phyloP scores from a whole-genome alignment of 2,797 vertebrate genomes.

The Sebastes alutus region DNA sequence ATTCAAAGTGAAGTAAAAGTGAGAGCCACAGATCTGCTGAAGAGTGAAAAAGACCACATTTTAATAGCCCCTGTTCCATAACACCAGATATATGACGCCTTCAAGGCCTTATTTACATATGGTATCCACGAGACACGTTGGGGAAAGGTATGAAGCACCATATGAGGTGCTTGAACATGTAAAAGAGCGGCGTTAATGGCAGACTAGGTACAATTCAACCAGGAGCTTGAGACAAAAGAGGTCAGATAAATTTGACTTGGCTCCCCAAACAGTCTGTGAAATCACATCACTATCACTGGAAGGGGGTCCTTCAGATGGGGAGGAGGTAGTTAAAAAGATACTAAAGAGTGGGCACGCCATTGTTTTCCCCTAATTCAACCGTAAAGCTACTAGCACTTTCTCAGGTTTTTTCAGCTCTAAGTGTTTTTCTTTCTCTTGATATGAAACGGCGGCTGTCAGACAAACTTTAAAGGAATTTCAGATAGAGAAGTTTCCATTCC shows the following conservation, averaged over 20 bases:
- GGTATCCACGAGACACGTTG: conserved; percentile 66
- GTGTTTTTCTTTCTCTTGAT: neutral
- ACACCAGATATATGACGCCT: conserved; percentile 65
- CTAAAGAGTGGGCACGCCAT: conserved; percentile 70
- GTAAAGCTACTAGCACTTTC: conserved; percentile 61
- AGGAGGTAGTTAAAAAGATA: conserved; percentile 80
- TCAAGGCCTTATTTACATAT: conserved; percentile 73
- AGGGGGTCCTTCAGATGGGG: conserved; percentile 64
- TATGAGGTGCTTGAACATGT: conserved; percentile 74
- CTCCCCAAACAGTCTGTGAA: conserved; percentile 78
- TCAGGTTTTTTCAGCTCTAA: conserved; percentile 4
- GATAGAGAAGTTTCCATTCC: neutral
- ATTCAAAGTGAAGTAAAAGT: conserved; percentile 37
- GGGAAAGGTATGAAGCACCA: conserved; percentile 67
- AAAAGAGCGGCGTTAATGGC: conserved; percentile 74
- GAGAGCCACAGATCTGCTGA: neutral
- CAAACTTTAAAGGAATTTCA: neutral
- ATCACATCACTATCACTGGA: conserved; percentile 73
- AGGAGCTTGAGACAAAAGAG: conserved; percentile 67
- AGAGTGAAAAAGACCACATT: neutral
- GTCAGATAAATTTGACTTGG: conserved; percentile 72
- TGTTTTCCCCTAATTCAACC: conserved; percentile 63
- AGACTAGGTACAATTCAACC: conserved; percentile 79
- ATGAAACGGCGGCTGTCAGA: neutral
- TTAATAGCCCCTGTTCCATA: conserved; percentile 28